phyloP scores from a whole-genome alignment of 2,113 vertebrate genomes.

The Osmerus eperlanus region DNA sequence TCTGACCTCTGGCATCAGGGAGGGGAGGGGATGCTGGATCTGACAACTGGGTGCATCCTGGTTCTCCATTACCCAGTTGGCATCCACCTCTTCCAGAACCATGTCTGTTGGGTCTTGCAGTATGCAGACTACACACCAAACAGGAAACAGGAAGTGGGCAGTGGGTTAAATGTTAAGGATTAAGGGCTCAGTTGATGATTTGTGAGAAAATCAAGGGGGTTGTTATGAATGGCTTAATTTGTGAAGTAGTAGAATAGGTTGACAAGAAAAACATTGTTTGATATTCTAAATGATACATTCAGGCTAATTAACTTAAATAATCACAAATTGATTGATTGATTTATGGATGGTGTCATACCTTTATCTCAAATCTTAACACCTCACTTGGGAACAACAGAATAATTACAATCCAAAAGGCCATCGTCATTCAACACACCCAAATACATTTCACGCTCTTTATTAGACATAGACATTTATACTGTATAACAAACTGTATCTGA shows the following conservation, averaged over 20 bases:
- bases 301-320: too few relatives aligned
- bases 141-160: neutral
- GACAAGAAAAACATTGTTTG: too few relatives aligned
- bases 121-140: neutral
- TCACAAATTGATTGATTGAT: slow-evolving; percentile 2
- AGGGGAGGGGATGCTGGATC: neutral
- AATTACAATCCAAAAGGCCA: too few relatives aligned
- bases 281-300: too few relatives aligned
- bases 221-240: too few relatives aligned
- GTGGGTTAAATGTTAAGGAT: neutral
- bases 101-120: slow-evolving; percentile 14
- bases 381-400: too few relatives aligned
- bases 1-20: neutral
- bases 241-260: too few relatives aligned
- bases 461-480: slow-evolving; percentile 30
- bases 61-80: slow-evolving; percentile 43
- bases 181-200: neutral
- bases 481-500: slow-evolving; percentile 7
- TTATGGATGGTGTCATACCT: too few relatives aligned
- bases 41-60: slow-evolving; percentile 3
- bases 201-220: too few relatives aligned
- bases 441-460: slow-evolving; percentile 48
- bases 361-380: too few relatives aligned
- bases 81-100: slow-evolving; percentile 67
- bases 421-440: neutral